A percentile compares a stretch with the other conserved stretches of the same genome.
These are phyloP conservation scores for Crax fasciolata DNA, from an alignment of 2,797 vertebrate species.

Conservation along the genomic window DNA sequence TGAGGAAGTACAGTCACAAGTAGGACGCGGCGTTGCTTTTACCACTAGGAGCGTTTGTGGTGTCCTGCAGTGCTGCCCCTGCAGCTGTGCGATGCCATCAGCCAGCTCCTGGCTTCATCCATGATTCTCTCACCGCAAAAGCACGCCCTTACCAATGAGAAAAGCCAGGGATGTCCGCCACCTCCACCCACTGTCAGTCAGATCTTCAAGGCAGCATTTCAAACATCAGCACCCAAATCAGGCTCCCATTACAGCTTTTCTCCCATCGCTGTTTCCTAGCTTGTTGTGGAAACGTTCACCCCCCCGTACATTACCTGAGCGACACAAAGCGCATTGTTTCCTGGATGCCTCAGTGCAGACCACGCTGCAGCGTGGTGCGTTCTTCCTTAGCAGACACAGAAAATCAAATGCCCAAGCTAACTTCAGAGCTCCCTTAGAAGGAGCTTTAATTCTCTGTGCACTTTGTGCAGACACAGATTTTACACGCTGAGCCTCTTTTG, in stretches of 20 bases:
- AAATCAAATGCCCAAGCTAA: not conserved
- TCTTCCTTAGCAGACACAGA: not conserved
- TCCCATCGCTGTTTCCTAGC: accelerated
- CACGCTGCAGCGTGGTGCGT: accelerated
- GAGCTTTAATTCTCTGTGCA: not conserved
- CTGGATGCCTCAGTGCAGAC: not conserved
- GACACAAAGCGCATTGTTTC: accelerated
- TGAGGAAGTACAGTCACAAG: accelerated
- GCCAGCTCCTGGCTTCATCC: not conserved
- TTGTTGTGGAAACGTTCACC: accelerated
- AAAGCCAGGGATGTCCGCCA: not conserved
- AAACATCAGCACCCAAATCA: accelerated
- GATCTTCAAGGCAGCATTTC: not conserved
- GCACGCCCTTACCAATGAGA: not conserved
- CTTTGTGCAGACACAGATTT: not conserved
- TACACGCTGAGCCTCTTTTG: not conserved
- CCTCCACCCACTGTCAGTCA: accelerated
- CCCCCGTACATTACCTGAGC: not conserved
- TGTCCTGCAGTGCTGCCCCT: not conserved
- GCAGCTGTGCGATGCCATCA: accelerated
- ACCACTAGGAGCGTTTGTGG: accelerated
- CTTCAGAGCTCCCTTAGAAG: not conserved
- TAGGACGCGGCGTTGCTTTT: accelerated
- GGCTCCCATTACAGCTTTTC: accelerated
- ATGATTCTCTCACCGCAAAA: not conserved